These are phyloP conservation scores for Antechinus flavipes DNA, from an alignment of 2,113 vertebrate genomes.

Conservation along the genomic window DNA sequence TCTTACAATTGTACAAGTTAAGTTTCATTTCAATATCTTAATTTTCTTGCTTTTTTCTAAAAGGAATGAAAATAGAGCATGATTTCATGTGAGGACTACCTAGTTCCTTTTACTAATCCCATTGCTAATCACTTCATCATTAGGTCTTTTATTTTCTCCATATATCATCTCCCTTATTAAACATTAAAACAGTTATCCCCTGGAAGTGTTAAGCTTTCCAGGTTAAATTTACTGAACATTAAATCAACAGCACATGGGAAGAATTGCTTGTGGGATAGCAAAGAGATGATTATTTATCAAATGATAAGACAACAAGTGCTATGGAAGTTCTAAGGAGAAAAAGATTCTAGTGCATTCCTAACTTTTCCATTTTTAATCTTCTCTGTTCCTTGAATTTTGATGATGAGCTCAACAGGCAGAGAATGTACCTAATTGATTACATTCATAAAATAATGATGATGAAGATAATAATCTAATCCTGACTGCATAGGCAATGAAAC, in stretches of 20 bases:
- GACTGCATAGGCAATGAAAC: neutral
- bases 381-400: neutral
- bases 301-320: neutral
- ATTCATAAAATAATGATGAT: slow-evolving; percentile 24
- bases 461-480: neutral
- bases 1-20: neutral
- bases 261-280: neutral
- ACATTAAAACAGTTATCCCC: neutral
- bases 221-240: neutral
- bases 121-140: neutral
- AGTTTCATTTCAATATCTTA: neutral
- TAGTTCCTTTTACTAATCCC: neutral
- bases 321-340: neutral
- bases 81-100: neutral
- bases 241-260: neutral
- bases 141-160: neutral
- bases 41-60: neutral
- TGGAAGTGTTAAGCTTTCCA: neutral
- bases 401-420: neutral
- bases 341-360: neutral
- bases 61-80: neutral
- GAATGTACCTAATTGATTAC: neutral
- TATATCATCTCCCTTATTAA: too few relatives aligned
- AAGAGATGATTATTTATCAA: neutral
- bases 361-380: neutral